These are phyloP conservation scores for Axis porcinus DNA, from an alignment of 2,113 vertebrate genomes.

Conservation along the genomic window DNA sequence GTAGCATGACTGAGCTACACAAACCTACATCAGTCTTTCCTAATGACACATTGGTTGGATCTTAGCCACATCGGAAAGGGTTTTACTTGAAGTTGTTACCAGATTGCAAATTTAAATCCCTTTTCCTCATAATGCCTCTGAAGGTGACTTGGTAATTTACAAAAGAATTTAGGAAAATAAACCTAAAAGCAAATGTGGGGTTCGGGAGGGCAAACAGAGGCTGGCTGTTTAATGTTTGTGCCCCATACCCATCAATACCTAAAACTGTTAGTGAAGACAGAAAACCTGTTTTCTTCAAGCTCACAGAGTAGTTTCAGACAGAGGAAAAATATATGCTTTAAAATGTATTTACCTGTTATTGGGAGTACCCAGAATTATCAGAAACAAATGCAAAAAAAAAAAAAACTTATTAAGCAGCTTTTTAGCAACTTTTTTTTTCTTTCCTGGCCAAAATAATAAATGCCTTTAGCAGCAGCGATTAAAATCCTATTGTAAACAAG, in stretches of 20 bases:
- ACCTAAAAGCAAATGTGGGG: background rate
- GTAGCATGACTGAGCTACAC: background rate
- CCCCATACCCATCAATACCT: background rate
- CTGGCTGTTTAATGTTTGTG: slow-evolving; percentile 37
- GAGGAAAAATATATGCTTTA: slow-evolving; percentile 14
- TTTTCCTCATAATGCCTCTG: background rate
- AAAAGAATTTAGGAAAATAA: background rate
- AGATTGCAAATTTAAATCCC: background rate
- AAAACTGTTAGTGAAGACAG: slow-evolving; percentile 19
- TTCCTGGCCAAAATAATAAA: slow-evolving; percentile 50
- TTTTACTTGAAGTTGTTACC: slow-evolving; percentile 50
- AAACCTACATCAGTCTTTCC: background rate
- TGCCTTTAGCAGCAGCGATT: slow-evolving; percentile 67
- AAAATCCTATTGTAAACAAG: slow-evolving; percentile 63
- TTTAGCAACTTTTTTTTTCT: slow-evolving; percentile 56
- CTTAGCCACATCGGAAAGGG: background rate
- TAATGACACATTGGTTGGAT: slow-evolving; percentile 8
- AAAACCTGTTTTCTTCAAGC: slow-evolving; percentile 44
- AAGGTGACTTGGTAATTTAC: slow-evolving; percentile 50
- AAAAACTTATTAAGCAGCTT: slow-evolving; percentile 71
- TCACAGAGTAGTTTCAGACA: slow-evolving; percentile 32
- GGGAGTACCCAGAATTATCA: slow-evolving; percentile 46
- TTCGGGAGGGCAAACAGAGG: slow-evolving; percentile 12
- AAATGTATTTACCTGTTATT: slow-evolving; percentile 4
- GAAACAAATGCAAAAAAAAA: slow-evolving; percentile 38